phyloP scores from a whole-genome alignment of 2,113 vertebrate species.

The Limnothrissa miodon region DNA sequence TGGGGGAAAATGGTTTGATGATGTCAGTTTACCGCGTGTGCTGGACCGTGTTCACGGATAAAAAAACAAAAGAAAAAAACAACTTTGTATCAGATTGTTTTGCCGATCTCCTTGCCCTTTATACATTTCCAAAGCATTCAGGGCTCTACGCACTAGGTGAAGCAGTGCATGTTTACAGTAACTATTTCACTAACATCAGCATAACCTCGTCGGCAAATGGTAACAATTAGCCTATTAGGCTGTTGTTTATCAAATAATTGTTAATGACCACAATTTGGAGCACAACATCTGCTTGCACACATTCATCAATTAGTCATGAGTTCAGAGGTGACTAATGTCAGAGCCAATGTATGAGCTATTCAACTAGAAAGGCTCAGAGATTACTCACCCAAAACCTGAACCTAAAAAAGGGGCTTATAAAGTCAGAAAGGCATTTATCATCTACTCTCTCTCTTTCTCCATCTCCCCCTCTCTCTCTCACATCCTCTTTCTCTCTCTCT shows the following conservation, averaged over 20 bases:
- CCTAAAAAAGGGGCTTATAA: constrained; percentile 41
- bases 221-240: constrained; percentile 74
- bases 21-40: constrained; percentile 23
- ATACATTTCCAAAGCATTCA: constrained; percentile 30
- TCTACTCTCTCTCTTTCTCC: constrained; percentile 13
- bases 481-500: background rate
- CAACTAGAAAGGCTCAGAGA: constrained; percentile 49
- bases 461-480: background rate
- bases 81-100: constrained; percentile 24
- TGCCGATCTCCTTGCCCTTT: constrained; percentile 14
- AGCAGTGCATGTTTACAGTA: constrained; percentile 66
- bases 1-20: background rate
- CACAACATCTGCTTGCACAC: constrained; percentile 67
- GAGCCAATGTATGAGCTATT: constrained; percentile 62
- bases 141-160: constrained; percentile 53
- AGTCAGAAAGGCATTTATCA: constrained; percentile 55
- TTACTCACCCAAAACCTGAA: constrained; percentile 47
- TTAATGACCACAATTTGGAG: constrained; percentile 60
- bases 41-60: background rate
- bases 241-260: constrained; percentile 75
- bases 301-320: constrained; percentile 65
- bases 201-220: constrained; percentile 63
- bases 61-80: background rate
- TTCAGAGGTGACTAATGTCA: constrained; percentile 63
- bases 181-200: constrained; percentile 58